Conservation (phyloP, 2,888 invertebrate genomes). For the Miltochrista miniata region DNA sequence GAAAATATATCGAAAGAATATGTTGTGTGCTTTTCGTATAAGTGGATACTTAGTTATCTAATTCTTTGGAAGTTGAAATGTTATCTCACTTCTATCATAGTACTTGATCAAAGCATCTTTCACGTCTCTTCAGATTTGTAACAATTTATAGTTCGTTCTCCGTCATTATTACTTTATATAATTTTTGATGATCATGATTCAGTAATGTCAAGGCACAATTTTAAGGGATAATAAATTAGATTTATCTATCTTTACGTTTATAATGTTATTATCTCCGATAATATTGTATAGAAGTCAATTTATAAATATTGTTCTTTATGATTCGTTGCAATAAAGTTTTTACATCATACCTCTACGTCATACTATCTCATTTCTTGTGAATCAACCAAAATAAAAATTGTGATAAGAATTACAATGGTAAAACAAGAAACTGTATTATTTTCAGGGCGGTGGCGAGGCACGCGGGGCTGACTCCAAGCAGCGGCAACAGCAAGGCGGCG, state of each 20-base stretch:
- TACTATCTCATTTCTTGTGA: conserved; percentile 1
- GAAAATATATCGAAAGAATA: conserved; percentile 11
- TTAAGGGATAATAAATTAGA: conserved; percentile 1
- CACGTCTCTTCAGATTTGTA: conserved; percentile 1
- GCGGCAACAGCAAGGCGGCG: conserved; percentile 55
- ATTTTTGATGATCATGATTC: not conserved
- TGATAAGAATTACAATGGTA: conserved; percentile 21
- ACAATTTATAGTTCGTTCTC: not conserved
- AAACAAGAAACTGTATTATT: conserved; percentile 38
- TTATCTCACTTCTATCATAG: not conserved
- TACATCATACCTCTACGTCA: not conserved
- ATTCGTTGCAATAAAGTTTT: not conserved
- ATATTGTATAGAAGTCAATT: not conserved
- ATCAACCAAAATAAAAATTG: conserved; percentile 15
- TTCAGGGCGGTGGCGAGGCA: conserved; percentile 76
- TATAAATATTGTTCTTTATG: not conserved
- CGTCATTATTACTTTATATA: not conserved
- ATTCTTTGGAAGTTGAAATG: too few species aligned
- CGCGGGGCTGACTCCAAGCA: conserved; percentile 71
- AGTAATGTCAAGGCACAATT: not conserved
- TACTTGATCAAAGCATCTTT: not conserved
- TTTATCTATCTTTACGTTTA: not conserved
- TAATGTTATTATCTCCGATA: not conserved
- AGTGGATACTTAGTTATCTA: not conserved
- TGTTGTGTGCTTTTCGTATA: not conserved